Percentiles rank a stretch among this genome's conserved stretches.
These are phyloP conservation scores for Nomada lathburiana DNA, from an alignment of 2,888 invertebrate species.

Conservation along the genomic window DNA sequence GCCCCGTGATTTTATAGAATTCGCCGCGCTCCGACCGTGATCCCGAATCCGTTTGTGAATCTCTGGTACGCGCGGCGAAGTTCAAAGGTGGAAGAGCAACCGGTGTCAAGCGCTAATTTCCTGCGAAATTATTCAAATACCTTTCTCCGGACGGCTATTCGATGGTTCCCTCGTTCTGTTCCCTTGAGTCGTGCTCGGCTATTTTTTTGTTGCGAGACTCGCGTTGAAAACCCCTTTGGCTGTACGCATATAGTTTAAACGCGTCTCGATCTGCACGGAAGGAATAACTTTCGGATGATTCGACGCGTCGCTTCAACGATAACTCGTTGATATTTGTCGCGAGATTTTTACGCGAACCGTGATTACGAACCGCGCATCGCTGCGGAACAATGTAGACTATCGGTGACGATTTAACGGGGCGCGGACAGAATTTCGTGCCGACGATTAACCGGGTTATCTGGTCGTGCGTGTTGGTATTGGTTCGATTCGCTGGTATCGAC, in stretches of 20 bases:
- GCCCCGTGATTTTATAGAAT: constrained; percentile 19
- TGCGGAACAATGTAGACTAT: constrained; percentile 41
- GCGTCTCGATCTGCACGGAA: too few species aligned
- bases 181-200: background rate
- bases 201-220: constrained; percentile 51
- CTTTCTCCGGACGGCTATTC: constrained; percentile 33
- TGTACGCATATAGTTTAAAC: too few species aligned
- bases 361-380: background rate
- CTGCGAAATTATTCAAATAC: constrained; percentile 77
- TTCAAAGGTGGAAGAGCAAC: constrained; percentile 68
- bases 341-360: constrained; percentile 38
- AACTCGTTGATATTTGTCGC: constrained; percentile 9
- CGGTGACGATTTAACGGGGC: constrained; percentile 57
- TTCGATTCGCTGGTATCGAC: constrained; percentile 28
- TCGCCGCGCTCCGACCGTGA: background rate
- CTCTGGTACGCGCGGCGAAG: constrained; percentile 28
- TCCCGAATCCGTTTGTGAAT: constrained; percentile 38
- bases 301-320: background rate
- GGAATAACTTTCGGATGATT: background rate
- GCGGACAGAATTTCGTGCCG: constrained; percentile 53
- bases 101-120: constrained; percentile 76
- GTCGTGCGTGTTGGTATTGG: constrained; percentile 2
- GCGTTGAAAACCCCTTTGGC: too few species aligned
- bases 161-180: constrained; percentile 19
- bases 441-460: constrained; percentile 41